Percentiles rank a stretch among this genome's conserved stretches.
Conservation (phyloP, 2,113 vertebrate species). For the Myotis brandtii region DNA sequence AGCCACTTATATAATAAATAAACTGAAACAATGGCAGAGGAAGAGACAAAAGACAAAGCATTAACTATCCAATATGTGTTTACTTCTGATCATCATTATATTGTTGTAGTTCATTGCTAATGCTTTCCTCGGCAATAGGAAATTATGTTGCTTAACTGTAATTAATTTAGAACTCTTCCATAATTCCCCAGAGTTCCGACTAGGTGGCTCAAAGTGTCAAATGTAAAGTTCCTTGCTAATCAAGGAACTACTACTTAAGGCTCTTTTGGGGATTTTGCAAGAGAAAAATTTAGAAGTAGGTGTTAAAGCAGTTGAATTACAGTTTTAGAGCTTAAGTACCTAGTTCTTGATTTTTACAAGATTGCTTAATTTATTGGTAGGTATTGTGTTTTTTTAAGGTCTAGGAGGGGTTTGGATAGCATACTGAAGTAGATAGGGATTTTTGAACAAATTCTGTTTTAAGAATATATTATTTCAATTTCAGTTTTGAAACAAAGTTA, state of each 20-base stretch:
- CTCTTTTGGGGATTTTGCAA: neutral
- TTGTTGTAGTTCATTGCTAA: constrained; percentile 6
- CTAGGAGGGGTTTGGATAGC: neutral
- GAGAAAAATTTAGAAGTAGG: constrained; percentile 13
- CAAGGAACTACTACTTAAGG: neutral
- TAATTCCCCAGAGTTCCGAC: neutral
- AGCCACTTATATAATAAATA: neutral
- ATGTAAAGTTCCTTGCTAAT: constrained; percentile 29
- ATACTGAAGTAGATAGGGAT: neutral
- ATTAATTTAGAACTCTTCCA: neutral
- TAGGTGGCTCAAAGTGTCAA: neutral
- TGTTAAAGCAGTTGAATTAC: constrained; percentile 14
- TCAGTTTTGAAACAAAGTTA: constrained; percentile 98
- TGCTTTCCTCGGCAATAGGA: neutral
- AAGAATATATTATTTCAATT: constrained; percentile 83
- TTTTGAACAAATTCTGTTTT: constrained; percentile 72
- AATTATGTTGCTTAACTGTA: neutral
- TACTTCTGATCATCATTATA: constrained; percentile 11
- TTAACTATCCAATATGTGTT: neutral
- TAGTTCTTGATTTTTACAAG: constrained; percentile 13
- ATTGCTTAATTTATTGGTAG: constrained; percentile 29
- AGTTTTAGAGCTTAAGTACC: neutral
- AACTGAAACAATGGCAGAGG: neutral
- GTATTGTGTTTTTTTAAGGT: neutral
- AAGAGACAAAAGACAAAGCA: neutral